Evolutionary conservation across 1,140 invertebrate species (phyloP).

Genomic region (Drosophila kohkoa): DNA sequence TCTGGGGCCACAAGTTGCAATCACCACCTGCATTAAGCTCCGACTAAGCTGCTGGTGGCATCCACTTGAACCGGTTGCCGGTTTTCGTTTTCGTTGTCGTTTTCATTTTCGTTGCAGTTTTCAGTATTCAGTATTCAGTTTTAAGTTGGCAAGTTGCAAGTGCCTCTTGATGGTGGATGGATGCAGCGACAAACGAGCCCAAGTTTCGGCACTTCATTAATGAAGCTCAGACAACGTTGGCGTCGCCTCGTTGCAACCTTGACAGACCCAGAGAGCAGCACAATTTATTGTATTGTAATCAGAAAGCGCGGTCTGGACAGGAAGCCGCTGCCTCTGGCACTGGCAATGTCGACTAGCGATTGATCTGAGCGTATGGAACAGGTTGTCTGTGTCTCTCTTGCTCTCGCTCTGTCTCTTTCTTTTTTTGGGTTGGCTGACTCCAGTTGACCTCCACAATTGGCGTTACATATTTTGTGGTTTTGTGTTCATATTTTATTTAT

Average conservation of each 20-base stretch:
- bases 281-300: conserved; percentile 63
- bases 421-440: conserved; percentile 59
- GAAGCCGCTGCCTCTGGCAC: conserved; percentile 49
- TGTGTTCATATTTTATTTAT: conserved; percentile 45
- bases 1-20: conserved; percentile 52
- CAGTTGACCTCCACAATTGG: conserved; percentile 73
- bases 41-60: conserved; percentile 47
- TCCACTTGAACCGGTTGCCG: conserved; percentile 67
- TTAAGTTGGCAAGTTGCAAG: conserved; percentile 47
- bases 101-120: background rate
- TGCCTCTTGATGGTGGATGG: conserved; percentile 38
- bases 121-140: background rate
- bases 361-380: conserved; percentile 51
- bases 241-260: conserved; percentile 56
- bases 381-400: conserved; percentile 38
- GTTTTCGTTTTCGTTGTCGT: background rate
- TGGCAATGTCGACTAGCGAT: conserved; percentile 41
- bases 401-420: conserved; percentile 1
- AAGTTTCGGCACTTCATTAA: conserved; percentile 82
- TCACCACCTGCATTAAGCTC: conserved; percentile 69
- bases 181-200: conserved; percentile 58
- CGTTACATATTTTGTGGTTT: conserved; percentile 56
- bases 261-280: conserved; percentile 58
- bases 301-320: conserved; percentile 45
- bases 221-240: conserved; percentile 56